Conservation (phyloP, 2,797 vertebrate genomes). For the Malurus splendens region DNA sequence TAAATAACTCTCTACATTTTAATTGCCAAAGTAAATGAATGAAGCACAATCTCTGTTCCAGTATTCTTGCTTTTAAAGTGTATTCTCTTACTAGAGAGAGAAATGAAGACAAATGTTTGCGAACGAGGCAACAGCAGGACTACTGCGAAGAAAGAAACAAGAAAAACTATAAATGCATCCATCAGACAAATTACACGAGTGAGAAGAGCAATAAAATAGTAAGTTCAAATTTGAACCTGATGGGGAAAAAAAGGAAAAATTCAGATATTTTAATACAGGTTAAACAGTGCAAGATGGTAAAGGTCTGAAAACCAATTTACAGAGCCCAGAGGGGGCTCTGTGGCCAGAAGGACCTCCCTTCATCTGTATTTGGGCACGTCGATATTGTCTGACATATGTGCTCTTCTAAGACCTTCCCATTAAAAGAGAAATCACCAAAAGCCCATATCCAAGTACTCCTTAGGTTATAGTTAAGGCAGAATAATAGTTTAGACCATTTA, state of each 20-base stretch:
- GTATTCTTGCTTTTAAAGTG: neutral
- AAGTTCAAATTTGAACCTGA: neutral
- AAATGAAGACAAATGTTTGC: constrained; percentile 9
- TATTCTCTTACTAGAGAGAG: neutral
- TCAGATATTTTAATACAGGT: neutral
- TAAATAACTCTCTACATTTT: constrained; percentile 7
- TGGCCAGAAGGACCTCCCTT: neutral
- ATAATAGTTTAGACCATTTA: neutral
- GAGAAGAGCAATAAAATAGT: neutral
- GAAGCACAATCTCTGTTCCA: neutral
- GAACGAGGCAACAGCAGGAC: neutral
- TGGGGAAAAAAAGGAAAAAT: neutral
- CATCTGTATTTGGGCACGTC: neutral
- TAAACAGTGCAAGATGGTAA: neutral
- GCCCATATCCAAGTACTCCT: neutral
- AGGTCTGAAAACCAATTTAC: neutral
- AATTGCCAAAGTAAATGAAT: constrained; percentile 45
- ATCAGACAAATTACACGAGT: neutral
- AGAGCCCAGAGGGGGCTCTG: neutral
- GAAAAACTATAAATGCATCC: neutral
- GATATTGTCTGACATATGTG: neutral
- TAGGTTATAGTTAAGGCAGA: neutral
- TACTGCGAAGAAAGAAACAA: neutral
- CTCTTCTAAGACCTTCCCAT: neutral
- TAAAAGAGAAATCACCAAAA: neutral